Evolutionary conservation across 2,797 vertebrate species (phyloP).

Genomic region (Sciurus vulgaris): DNA sequence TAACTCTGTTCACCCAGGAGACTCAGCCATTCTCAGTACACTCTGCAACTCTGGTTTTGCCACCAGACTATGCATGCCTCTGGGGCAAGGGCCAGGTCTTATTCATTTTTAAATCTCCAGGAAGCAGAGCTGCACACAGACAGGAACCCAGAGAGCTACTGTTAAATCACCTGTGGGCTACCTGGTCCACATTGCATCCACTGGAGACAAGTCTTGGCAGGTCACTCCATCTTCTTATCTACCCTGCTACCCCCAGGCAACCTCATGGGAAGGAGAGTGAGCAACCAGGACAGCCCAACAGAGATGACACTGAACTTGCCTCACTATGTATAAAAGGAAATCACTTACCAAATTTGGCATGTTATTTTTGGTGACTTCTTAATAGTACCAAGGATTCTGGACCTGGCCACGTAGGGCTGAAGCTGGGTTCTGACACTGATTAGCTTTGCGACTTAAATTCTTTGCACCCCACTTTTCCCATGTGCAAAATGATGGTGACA

Average conservation of each 20-base stretch:
- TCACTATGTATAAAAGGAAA: background rate
- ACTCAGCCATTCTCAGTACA: background rate
- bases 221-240: background rate
- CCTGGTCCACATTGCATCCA: background rate
- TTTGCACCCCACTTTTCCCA: background rate
- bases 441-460: background rate
- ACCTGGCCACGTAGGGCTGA: background rate
- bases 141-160: background rate
- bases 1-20: background rate
- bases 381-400: background rate
- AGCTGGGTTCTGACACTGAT: background rate
- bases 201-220: background rate
- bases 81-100: background rate
- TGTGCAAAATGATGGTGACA: background rate
- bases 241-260: background rate
- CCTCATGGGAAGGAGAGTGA: slow-evolving; percentile 9
- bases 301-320: background rate
- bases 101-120: slow-evolving; percentile 1
- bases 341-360: background rate
- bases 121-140: background rate
- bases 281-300: background rate
- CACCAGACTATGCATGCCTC: background rate
- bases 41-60: background rate
- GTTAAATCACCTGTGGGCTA: background rate
- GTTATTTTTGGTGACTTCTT: background rate